Evolutionary conservation across 2,888 invertebrate genomes (phyloP), one percentile per base, ranked within the genome.

Genomic region (Pseudeuparius sepicola): DNA sequence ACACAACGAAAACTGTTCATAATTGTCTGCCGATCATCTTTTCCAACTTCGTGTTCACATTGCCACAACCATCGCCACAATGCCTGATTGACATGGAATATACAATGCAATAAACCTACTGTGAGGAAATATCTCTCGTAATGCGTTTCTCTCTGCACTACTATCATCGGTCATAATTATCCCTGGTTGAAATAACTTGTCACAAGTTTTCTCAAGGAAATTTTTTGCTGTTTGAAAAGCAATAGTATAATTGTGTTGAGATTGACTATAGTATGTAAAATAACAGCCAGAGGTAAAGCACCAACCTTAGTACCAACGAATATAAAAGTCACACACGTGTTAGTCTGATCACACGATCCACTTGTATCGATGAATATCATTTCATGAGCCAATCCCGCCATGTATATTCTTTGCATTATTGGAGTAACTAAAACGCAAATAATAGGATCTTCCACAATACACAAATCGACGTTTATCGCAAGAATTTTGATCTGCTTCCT

Each of bases 321-420:
- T 14, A 38, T 29, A 35, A 36, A 38, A 14, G 23, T 38, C n/a
- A 36, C 34, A 23, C 34, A 38, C 9, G 38, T 35, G 24, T 34
- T 38, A 5, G 10, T 35, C 29, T 38, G 38, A n/a, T 38, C 34
- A 29, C 38, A 35, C 13, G 38, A 38, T 18, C 38, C 38, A 11
- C 38, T 38, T 3, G 37, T 33, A 23, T 31, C 30, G 16, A 29
- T 29, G 12, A 29, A 29, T 10, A 29, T n/a, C 29, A 29, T 29
- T 14, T 29, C 16, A 12, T 29, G 16, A 10, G 29, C 29, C 29
- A 29, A 29, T 15, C 29, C 16, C n/a, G 29, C 29, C 14, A 15
- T 15, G 17, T 17, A 29, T 17, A 29, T 18, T 29, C 29, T n/a
- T 29, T 15, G 29, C 16, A 29, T 14, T 29, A 15, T 29, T 12